Evolutionary conservation across 2,888 invertebrate species (phyloP), one percentile per base, ranked within the genome.

Genomic region (Asteroscopus sphinx): DNA sequence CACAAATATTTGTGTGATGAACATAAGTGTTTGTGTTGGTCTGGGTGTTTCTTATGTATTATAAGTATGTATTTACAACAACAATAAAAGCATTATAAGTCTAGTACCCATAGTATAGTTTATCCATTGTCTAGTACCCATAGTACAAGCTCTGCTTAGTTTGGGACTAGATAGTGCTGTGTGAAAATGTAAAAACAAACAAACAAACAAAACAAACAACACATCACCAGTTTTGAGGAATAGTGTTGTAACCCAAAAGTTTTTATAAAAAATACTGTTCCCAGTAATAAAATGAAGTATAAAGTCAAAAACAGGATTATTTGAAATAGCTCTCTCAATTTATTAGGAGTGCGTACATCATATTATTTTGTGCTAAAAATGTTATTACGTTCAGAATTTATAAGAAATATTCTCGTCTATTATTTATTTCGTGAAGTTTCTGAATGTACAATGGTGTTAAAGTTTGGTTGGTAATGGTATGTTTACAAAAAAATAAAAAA

Each of bases 221-320:
- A 33, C 21, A 16, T 44, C 21, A 42, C 36, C 36, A 12, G 12
- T 54, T 33, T 12, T 36, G 13, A 68, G 40, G 32, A 55, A 65
- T 49, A 53, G 36, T 55, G 17, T 47, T 47, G 25, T 48, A 55
- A 25, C 8, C 36, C 41, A 25, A 49, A 42, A 44, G 28, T 60
- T 67, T 51, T 42, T 40, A 7, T 28, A 17, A 48, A 15, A 9
- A 15, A 28, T 28, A 13, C 32, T 41, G 4, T 36, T 33, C 11
- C 11, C 36, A 35, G 42, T 45, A 21, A 51, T 61, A 48, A 72
- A 56, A 69, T 47, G 30, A 56, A 67, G 56, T 35, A 51, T 66
- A 42, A 41, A 69, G 46, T 66, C 33, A 15, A 36, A 49, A 51
- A 49, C 45, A 39, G 42, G 36, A 42, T 63, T 57, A 62, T 17